Percentiles rank a stretch among this genome's conserved stretches.
Evolutionary conservation across 1,140 invertebrate species (phyloP).

Genomic region (Drosophila navojoa): DNA sequence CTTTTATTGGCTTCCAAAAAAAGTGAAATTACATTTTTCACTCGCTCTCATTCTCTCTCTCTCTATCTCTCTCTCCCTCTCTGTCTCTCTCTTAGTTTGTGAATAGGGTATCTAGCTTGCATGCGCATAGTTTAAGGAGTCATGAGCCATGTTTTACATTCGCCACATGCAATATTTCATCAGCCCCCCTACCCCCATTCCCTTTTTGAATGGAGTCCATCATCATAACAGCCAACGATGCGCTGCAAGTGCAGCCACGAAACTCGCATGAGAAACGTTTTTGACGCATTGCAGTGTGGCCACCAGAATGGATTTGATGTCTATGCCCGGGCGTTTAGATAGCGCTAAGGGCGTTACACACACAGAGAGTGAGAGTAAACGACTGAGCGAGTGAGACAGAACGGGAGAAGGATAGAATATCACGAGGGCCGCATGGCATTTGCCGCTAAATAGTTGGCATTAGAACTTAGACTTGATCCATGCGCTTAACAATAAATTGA

Average conservation of each 20-base stretch:
- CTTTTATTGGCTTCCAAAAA: conserved; percentile 68
- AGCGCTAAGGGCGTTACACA: conserved; percentile 6
- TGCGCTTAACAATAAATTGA: conserved; percentile 47
- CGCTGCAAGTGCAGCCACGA: conserved; percentile 39
- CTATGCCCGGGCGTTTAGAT: conserved; percentile 43
- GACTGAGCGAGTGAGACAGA: not conserved
- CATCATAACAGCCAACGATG: conserved; percentile 60
- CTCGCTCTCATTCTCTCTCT: not conserved
- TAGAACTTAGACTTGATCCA: conserved; percentile 35
- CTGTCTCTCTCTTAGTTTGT: not conserved
- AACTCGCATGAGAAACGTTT: conserved; percentile 52
- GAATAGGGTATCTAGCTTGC: conserved; percentile 3
- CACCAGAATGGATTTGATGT: conserved; percentile 49
- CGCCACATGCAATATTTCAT: conserved; percentile 47
- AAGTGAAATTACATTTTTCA: conserved; percentile 69
- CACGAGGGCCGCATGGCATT: conserved; percentile 15
- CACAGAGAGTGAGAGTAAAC: not conserved
- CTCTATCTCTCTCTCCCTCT: not conserved
- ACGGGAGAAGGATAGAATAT: conserved; percentile 17
- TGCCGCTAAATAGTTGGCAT: conserved; percentile 49
- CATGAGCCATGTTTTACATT: conserved; percentile 50
- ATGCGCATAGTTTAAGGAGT: conserved; percentile 27
- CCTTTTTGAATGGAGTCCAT: conserved; percentile 40
- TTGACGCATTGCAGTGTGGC: conserved; percentile 65
- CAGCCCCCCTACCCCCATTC: not conserved